Conservation (phyloP, 2,113 vertebrate species). For the Myocastor coypus region DNA sequence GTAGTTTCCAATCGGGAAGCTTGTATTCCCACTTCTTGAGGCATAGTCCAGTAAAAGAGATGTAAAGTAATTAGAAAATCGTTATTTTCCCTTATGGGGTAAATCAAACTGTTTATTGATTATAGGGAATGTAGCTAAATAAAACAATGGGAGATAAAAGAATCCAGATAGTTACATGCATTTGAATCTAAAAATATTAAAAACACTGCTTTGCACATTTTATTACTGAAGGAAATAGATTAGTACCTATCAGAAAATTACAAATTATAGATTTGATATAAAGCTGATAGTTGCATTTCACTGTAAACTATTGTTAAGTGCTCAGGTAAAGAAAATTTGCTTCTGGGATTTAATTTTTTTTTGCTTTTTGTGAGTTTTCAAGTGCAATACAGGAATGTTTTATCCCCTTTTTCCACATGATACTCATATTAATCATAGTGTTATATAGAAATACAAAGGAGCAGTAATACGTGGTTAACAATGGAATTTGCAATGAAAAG, state of each 20-base stretch:
- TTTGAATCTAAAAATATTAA: conserved; percentile 1
- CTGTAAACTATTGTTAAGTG: conserved; percentile 31
- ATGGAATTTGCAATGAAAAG: conserved; percentile 67
- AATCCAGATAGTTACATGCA: conserved; percentile 44
- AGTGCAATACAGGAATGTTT: conserved; percentile 12
- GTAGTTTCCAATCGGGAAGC: neutral
- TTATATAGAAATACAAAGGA: conserved; percentile 60
- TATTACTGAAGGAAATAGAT: conserved; percentile 13
- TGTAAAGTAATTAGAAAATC: neutral
- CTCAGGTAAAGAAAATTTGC: neutral
- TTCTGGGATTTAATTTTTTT: conserved; percentile 50
- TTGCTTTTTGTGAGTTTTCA: conserved; percentile 47
- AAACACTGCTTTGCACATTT: conserved; percentile 2
- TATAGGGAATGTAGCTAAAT: neutral
- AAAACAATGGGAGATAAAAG: neutral
- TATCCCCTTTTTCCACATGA: conserved; percentile 27
- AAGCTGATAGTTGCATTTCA: conserved; percentile 33
- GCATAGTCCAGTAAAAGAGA: conserved; percentile 45
- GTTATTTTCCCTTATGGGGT: conserved; percentile 13
- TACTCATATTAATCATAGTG: conserved; percentile 50
- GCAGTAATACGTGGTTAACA: conserved; percentile 30
- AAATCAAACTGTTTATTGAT: conserved; percentile 43
- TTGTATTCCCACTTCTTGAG: neutral
- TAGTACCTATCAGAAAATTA: conserved; percentile 52
- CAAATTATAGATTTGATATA: conserved; percentile 16